Conservation (phyloP, 2,888 invertebrate species). For the Drosophila colorata region DNA sequence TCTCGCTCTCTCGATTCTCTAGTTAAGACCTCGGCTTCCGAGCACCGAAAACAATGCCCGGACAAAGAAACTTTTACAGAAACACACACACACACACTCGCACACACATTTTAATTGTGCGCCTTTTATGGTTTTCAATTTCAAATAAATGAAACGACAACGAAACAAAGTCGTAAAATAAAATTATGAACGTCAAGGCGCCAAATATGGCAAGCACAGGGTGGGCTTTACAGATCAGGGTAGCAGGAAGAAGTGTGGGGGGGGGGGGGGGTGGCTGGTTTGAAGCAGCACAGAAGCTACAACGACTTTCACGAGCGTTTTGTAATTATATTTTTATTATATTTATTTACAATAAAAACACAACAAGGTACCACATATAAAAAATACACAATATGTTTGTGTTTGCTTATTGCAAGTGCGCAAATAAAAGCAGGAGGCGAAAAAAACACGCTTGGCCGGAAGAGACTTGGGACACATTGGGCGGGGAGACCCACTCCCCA, state of each 20-base stretch:
- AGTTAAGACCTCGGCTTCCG: slow-evolving; percentile 67
- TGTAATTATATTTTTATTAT: slow-evolving; percentile 70
- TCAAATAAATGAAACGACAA: slow-evolving; percentile 78
- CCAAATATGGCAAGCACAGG: slow-evolving; percentile 67
- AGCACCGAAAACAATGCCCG: slow-evolving; percentile 55
- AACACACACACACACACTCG: slow-evolving; percentile 24
- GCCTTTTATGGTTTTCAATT: slow-evolving; percentile 78
- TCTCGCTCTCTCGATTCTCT: slow-evolving; percentile 25
- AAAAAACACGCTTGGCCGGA: slow-evolving; percentile 74
- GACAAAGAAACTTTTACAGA: slow-evolving; percentile 63
- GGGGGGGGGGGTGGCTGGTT: background rate
- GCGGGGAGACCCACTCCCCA: slow-evolving; percentile 44
- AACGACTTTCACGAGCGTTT: slow-evolving; percentile 72
- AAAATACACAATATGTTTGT: slow-evolving; percentile 19
- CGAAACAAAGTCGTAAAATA: slow-evolving; percentile 75
- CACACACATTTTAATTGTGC: slow-evolving; percentile 68
- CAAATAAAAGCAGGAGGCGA: slow-evolving; percentile 73
- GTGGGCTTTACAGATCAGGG: slow-evolving; percentile 6
- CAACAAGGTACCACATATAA: slow-evolving; percentile 16
- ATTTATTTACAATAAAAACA: slow-evolving; percentile 55
- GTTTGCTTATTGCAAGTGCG: slow-evolving; percentile 40
- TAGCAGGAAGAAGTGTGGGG: background rate
- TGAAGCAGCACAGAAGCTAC: slow-evolving; percentile 60
- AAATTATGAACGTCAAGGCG: slow-evolving; percentile 79
- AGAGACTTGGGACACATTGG: slow-evolving; percentile 63